A percentile compares a stretch with the other conserved stretches of the same genome.
Evolutionary conservation across 2,888 invertebrate species (phyloP).

Genomic region (Amaurobius ferox): DNA sequence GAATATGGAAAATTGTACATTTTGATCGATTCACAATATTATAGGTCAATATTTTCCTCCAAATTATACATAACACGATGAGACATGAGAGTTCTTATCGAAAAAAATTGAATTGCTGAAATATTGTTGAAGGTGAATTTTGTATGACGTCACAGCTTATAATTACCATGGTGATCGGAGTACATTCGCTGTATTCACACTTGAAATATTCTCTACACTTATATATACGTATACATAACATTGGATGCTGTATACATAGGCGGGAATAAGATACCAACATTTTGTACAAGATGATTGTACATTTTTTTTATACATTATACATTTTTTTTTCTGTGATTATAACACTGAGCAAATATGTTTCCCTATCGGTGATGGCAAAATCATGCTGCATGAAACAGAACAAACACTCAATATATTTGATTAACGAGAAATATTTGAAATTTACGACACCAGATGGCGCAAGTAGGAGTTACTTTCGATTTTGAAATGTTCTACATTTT

Average conservation of each 20-base stretch:
- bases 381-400: no score
- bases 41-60: no score
- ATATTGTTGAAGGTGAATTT: background rate
- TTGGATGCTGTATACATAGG: conserved; percentile 25
- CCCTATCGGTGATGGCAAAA: background rate
- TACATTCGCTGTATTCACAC: background rate
- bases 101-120: no score
- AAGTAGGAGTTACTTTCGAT: no score
- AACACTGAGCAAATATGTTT: conserved; percentile 9
- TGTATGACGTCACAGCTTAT: background rate
- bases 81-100: no score
- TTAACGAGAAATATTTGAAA: no score
- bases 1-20: no score
- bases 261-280: conserved; percentile 2
- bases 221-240: conserved; percentile 42
- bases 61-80: no score
- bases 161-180: background rate
- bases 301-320: background rate
- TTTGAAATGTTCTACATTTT: no score
- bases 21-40: no score
- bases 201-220: background rate
- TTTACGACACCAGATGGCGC: no score
- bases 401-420: no score
- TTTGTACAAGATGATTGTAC: conserved; percentile 51
- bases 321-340: background rate